phyloP scores from a whole-genome alignment of 30 jellyfish, hydroid and myxozoan genomes.

The Aurelia aurita region DNA sequence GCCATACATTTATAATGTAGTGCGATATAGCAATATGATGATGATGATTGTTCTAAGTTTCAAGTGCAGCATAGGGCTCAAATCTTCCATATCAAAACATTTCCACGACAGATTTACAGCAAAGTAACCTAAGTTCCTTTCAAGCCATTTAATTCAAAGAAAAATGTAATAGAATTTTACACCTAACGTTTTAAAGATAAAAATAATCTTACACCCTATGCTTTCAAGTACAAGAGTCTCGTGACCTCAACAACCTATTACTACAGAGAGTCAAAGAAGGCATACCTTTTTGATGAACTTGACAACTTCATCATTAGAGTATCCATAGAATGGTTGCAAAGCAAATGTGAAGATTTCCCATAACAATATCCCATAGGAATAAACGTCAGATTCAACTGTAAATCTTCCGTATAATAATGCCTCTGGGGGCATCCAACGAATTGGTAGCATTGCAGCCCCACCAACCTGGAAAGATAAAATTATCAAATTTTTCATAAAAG shows the following conservation, averaged over 20 bases:
- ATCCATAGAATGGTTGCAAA: slow-evolving; percentile 96
- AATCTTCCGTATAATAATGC: slow-evolving; percentile 91
- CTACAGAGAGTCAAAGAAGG: neutral
- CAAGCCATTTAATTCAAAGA: too few species aligned
- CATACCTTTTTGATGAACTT: slow-evolving; percentile 90
- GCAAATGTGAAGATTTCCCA: slow-evolving; percentile 97
- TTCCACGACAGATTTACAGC: too few species aligned
- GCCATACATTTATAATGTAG: too few species aligned
- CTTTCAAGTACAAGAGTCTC: neutral
- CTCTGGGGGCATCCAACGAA: slow-evolving; percentile 99
- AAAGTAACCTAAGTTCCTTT: too few species aligned
- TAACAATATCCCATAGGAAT: slow-evolving; percentile 86
- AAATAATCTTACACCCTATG: too few species aligned
- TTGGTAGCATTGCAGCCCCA: slow-evolving; percentile 98
- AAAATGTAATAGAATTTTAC: too few species aligned
- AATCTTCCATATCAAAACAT: too few species aligned
- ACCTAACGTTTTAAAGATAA: too few species aligned
- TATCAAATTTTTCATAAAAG: too few species aligned
- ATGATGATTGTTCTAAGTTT: too few species aligned
- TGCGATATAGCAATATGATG: too few species aligned
- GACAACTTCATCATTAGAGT: slow-evolving; percentile 97
- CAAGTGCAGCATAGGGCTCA: too few species aligned
- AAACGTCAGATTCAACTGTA: slow-evolving; percentile 96
- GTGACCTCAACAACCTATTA: neutral
- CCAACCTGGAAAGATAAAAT: slow-evolving; percentile 73